Base-by-base conservation (phyloP, 2,888 invertebrate species). In the Urechis unicinctus region DNA sequence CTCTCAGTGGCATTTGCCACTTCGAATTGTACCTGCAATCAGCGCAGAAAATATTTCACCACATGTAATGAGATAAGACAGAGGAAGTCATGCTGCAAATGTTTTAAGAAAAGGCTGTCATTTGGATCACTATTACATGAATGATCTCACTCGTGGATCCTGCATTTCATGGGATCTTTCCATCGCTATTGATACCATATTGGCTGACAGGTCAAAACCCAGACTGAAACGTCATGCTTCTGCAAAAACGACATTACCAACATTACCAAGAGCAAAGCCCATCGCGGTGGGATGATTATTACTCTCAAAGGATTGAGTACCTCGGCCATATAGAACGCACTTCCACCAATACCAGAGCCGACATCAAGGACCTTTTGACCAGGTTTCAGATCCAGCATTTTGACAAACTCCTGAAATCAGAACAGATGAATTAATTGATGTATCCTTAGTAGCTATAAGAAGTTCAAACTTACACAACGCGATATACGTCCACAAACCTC, bases 321-420 rank as follows among this genome's bases (percentile, higher is more conserved):
- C 69, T 79, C 70, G 1, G 80, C 81, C 77, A 82, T 81, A 63
- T 79, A 77, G 66, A 82, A 81, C n/a, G 80, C 81, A 58, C 80
- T 79, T 1, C 82, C 81, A 26, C 82, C 82, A 52, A 83, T 81
- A 26, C 83, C 83, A 64, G 79, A 80, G 2, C 83, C 83, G n/a
- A 83, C 81, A 69, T 84, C 83, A 58, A 83, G 68, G 53, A 83
- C 81, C 26, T 67, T 70, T 58, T 80, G 73, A 2, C 79, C 81
- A 9, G 75, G 72, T 53, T 76, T 67, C 44, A 83, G 69, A 21
- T 75, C 68, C 56, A 83, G 69, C 55, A 68, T 59, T 26, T 74
- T 66, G 24, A 81, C 75, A 66, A 82, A 80, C 56, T 80, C 77
- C 78, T 81, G 65, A 0, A 56, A 53, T n/a, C 41, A 49, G 52